Base-by-base conservation (phyloP, 1,140 invertebrate genomes). In the Diorhabda elongata region DNA sequence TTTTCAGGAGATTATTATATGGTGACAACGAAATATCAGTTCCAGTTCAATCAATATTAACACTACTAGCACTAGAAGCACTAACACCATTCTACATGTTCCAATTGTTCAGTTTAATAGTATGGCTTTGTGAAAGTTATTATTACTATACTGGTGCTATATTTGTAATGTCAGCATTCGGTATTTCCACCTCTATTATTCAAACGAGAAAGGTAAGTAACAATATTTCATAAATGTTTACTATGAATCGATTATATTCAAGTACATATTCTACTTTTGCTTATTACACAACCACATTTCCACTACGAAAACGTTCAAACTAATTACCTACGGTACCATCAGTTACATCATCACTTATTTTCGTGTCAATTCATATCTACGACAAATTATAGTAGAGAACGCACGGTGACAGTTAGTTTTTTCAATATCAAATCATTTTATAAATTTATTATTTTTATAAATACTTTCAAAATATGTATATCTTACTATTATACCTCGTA, bases 1-100 rank as follows among this genome's bases (percentile, higher is more conserved):
- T 52, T 78, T 80, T 3, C 79, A 92, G 92, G 72, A 85, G 89
- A 44, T 85, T 90, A 52, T 87, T 92, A 9, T 95, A 93, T 76
- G 93, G 92, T 5, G 82, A 84, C 43, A 96, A 96, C 78, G 88
- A 92, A 75, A 95, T 96, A 71, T 85, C 87, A 59, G 89, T 95
- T 3, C 91, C 91, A 3, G 85, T 93, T 2, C 87, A 92, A 73
- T 87, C 88, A 62, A 84, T 93, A 42, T 77, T 88, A 62, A 87
- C 88, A 3, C 81, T 96, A 5, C 80, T 95, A 1, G 79, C 93
- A 8, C 79, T 94, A 8, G 93, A 95, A 83, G 87, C 92, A 42
- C 86, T 98, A 60, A 96, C 96, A 79, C 97, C 97, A 0, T 98
- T 98, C 82, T 98, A 98, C 81, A 90, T 98, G 61, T 97, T 97